These are phyloP conservation scores for Dromaius novaehollandiae DNA, from an alignment of 2,113 vertebrate genomes.

Conservation along the genomic window DNA sequence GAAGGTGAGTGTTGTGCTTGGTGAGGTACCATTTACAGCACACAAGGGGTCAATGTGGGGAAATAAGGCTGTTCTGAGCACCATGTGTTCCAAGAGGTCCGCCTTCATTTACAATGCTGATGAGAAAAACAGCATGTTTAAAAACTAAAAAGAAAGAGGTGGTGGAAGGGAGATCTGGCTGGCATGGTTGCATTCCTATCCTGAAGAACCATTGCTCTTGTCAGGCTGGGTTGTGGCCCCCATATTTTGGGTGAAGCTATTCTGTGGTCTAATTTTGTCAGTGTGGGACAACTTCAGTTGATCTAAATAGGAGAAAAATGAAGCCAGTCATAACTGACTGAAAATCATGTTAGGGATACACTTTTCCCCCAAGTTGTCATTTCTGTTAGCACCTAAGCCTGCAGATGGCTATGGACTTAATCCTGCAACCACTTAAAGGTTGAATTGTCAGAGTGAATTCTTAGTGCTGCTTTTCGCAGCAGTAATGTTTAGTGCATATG, in stretches of 20 bases:
- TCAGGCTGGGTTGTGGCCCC: background rate
- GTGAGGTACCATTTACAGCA: background rate
- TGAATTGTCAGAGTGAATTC: background rate
- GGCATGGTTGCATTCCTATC: accelerated
- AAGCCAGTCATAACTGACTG: background rate
- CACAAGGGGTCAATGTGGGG: background rate
- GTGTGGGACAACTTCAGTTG: background rate
- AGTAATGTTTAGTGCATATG: accelerated
- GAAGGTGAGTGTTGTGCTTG: background rate
- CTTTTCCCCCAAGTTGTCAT: no score
- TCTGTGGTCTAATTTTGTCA: accelerated
- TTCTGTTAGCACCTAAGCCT: background rate
- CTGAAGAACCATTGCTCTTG: background rate
- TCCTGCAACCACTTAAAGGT: background rate
- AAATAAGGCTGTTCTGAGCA: background rate
- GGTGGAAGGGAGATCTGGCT: background rate
- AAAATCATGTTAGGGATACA: background rate
- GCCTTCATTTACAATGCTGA: background rate
- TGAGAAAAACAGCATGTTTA: background rate
- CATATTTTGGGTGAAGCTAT: background rate
- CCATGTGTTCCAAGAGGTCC: background rate
- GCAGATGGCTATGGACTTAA: background rate
- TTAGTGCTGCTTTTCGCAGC: no score
- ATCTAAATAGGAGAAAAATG: background rate
- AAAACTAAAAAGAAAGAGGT: background rate